Evolutionary conservation across 2,797 vertebrate species (phyloP).

Genomic region (Mormyrus proboscirostris): DNA sequence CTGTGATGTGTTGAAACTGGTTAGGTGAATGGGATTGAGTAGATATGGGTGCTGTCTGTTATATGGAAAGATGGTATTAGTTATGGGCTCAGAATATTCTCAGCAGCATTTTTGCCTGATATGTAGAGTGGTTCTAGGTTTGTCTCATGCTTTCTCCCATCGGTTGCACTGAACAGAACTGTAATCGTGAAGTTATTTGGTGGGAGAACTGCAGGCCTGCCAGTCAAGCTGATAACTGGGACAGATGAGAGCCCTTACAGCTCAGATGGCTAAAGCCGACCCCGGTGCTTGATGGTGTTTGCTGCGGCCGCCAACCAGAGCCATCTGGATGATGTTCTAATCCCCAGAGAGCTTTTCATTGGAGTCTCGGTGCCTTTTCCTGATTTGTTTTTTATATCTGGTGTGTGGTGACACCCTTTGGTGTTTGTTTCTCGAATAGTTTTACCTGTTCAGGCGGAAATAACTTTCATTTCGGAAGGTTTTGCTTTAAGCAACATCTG

Average conservation of each 20-base stretch:
- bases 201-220: not conserved
- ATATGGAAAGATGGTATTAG: not conserved
- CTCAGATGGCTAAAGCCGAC: conserved; percentile 6
- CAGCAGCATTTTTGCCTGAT: not conserved
- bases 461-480: not conserved
- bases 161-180: not conserved
- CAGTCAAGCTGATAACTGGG: not conserved
- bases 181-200: not conserved
- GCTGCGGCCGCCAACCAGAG: not conserved
- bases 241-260: not conserved
- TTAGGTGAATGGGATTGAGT: not conserved
- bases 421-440: not conserved
- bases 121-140: not conserved
- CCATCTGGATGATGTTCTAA: not conserved
- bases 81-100: not conserved
- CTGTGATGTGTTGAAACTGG: not conserved
- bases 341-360: not conserved
- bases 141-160: not conserved
- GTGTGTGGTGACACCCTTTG: not conserved
- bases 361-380: not conserved
- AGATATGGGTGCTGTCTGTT: not conserved
- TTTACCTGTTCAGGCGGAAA: not conserved
- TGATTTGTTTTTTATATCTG: not conserved
- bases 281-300: not conserved
- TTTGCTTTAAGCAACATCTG: not conserved